Conservation (phyloP, 2,797 vertebrate genomes). For the Mionectes olivaceus region DNA sequence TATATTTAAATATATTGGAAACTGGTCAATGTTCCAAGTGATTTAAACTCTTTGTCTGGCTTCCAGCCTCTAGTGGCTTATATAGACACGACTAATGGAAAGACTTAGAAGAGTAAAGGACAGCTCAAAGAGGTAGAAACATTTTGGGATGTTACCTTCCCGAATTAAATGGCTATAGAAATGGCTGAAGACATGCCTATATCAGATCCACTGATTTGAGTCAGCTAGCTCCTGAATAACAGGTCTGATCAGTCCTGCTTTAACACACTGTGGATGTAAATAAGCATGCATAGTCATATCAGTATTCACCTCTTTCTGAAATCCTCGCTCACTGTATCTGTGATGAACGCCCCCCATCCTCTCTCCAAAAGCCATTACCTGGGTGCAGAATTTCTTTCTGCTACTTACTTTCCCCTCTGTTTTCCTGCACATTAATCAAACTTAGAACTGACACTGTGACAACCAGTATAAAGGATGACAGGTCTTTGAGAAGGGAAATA, state of each 20-base stretch:
- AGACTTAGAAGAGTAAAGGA: neutral
- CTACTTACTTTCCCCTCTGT: neutral
- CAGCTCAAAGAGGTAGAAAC: neutral
- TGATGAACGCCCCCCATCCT: neutral
- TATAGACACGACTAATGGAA: neutral
- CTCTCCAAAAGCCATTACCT: neutral
- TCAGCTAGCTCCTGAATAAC: neutral
- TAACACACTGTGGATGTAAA: neutral
- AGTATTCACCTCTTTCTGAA: neutral
- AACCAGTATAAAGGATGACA: neutral
- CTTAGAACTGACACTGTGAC: neutral
- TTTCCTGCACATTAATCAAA: conserved; percentile 27
- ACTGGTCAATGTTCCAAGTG: neutral
- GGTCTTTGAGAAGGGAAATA: conserved; percentile 24
- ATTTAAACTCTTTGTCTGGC: neutral
- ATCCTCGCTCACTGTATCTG: neutral
- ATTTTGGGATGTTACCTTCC: neutral
- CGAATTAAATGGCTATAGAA: neutral
- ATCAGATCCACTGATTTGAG: neutral
- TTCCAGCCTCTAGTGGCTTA: neutral
- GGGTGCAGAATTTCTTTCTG: neutral
- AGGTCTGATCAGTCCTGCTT: neutral
- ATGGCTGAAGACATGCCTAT: fast-evolving
- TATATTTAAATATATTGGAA: neutral
- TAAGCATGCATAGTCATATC: neutral